Evolutionary conservation across 2,888 invertebrate species (phyloP), one percentile per base, ranked within the genome.

Genomic region (Morpho achilles): DNA sequence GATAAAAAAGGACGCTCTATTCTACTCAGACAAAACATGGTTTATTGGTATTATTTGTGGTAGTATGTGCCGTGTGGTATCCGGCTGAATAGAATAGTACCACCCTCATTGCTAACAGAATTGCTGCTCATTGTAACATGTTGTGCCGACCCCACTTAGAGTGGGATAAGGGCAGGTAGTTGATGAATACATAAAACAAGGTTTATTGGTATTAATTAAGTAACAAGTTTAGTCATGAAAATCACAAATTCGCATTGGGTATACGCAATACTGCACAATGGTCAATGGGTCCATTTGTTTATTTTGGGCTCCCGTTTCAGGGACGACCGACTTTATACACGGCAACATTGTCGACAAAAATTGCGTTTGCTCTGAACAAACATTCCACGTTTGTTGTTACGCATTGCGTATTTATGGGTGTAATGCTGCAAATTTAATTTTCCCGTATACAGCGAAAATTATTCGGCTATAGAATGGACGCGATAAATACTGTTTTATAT

Each of bases 301-400:
- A 74, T 80, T 82, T 82, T 80, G 75, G 63, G 56, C 50, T 58
- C 61, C 45, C 70, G 68, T 65, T 65, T 57, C 72, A 69, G 72
- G 74, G 69, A 70, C 67, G 71, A 62, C 65, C 68, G 65, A 76
- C 77, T 75, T 79, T 72, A 72, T 61, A 62, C 59, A 56, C 56
- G 54, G 59, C 70, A 73, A 75, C 75, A 81, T 77, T 84, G 84
- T 80, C 71, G 69, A 69, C 76, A 75, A 75, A 82, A 84, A 84
- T 84, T 80, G 74, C 71, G 75, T 85, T 81, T 80, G 80, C 78
- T 70, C 56, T 55, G 49, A 62, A 58, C 57, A 63, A 64, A 67
- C 54, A 61, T 56, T 54, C 45, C 43, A 39, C 32, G 39, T 6
- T 43, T 40, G 56, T 56, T 53, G 60, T 49, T 44, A 50, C 56